These are phyloP conservation scores for Rhinogobio ventralis DNA, from an alignment of 2,797 vertebrate species.

Conservation along the genomic window DNA sequence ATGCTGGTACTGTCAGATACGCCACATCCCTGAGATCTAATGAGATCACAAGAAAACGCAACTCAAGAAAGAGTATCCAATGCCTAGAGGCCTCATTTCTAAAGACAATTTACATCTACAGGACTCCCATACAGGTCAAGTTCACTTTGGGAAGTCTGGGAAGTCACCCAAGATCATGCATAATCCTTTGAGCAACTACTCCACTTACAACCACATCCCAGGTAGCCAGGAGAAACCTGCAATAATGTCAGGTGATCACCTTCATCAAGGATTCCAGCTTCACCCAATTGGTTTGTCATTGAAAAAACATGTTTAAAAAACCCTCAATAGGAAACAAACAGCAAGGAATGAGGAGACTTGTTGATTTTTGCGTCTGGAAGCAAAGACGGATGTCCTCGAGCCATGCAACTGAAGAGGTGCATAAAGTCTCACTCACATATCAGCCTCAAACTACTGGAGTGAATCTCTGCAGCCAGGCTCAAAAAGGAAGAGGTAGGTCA, in stretches of 20 bases:
- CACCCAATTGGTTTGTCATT: not conserved
- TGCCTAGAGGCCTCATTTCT: not conserved
- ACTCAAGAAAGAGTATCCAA: not conserved
- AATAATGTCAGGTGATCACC: constrained; percentile 14
- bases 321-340: constrained; percentile 22
- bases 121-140: not conserved
- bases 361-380: constrained; percentile 30
- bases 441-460: constrained; percentile 55
- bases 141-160: not conserved
- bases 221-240: constrained; percentile 17
- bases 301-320: not conserved
- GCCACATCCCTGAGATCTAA: not conserved
- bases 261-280: constrained; percentile 26
- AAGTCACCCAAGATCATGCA: constrained; percentile 8
- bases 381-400: constrained; percentile 35
- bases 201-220: constrained; percentile 14
- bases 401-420: constrained; percentile 47
- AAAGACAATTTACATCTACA: not conserved
- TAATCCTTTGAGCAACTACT: constrained; percentile 22
- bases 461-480: constrained; percentile 57
- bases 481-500: constrained; percentile 60
- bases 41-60: not conserved
- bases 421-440: constrained; percentile 60
- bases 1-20: not conserved
- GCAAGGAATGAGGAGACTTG: constrained; percentile 22